A percentile compares a stretch with the other conserved stretches of the same genome.
Conservation (phyloP, 2,797 vertebrate species). For the Columba guinea region DNA sequence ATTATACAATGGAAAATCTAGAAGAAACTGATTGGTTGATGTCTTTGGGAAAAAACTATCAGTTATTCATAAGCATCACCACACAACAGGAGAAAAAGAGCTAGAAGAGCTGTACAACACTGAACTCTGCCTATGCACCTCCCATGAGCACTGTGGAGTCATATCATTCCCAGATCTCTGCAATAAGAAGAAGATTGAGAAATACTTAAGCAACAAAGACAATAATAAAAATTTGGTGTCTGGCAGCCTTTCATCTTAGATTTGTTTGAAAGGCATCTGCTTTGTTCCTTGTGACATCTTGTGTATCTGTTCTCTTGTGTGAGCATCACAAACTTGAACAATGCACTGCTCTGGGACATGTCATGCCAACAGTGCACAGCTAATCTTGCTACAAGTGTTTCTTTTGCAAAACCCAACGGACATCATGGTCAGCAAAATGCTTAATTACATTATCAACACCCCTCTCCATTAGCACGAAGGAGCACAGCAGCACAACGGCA, state of each 20-base stretch:
- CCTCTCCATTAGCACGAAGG: neutral
- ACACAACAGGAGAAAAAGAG: neutral
- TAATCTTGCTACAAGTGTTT: neutral
- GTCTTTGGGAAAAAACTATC: neutral
- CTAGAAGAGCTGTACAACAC: neutral
- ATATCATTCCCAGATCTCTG: neutral
- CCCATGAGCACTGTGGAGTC: neutral
- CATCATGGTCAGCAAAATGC: neutral
- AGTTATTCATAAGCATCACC: neutral
- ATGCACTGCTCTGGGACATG: neutral
- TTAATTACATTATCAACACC: neutral
- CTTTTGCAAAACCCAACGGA: neutral
- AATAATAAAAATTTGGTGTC: neutral
- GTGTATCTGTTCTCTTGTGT: neutral
- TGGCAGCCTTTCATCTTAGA: neutral
- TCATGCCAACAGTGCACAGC: fast-evolving
- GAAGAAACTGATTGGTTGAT: neutral
- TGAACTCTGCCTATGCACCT: neutral
- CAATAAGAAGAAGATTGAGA: neutral
- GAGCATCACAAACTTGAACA: neutral
- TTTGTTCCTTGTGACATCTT: neutral
- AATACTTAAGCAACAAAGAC: neutral
- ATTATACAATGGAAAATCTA: neutral
- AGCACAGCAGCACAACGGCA: fast-evolving
- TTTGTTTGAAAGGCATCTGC: neutral